Percentiles rank a stretch among this genome's conserved stretches.
These are phyloP conservation scores for Limosa lapponica DNA, from an alignment of 2,797 vertebrate species.

Conservation along the genomic window DNA sequence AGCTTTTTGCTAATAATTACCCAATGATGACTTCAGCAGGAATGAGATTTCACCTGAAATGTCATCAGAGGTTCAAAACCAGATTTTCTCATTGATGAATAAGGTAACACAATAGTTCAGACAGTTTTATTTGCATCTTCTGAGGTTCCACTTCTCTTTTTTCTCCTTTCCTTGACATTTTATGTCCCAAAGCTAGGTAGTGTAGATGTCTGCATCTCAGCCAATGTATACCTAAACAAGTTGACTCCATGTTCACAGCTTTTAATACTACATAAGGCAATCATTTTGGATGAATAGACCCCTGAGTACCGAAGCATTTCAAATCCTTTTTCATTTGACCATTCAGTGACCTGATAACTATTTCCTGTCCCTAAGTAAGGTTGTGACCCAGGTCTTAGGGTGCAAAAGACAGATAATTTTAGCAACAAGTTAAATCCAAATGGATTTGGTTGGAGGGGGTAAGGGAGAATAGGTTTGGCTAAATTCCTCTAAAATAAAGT, in stretches of 20 bases:
- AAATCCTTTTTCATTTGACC: slow-evolving; percentile 88
- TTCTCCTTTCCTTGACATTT: neutral
- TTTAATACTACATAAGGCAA: slow-evolving; percentile 70
- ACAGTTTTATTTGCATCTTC: neutral
- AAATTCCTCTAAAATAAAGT: slow-evolving; percentile 68
- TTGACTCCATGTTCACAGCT: slow-evolving; percentile 28
- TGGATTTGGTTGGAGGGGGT: slow-evolving; percentile 64
- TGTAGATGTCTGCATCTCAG: neutral
- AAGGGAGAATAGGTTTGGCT: slow-evolving; percentile 42
- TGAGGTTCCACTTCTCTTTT: neutral
- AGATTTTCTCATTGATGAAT: neutral
- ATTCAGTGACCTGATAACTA: slow-evolving; percentile 88
- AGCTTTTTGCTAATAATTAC: neutral
- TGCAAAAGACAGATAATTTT: slow-evolving; percentile 89
- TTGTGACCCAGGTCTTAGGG: slow-evolving; percentile 89
- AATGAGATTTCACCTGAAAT: neutral
- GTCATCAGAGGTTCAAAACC: neutral
- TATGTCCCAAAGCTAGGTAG: neutral
- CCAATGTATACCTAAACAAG: neutral
- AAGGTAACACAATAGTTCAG: neutral
- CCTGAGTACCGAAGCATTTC: slow-evolving; percentile 79
- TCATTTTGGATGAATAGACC: slow-evolving; percentile 75
- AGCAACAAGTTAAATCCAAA: slow-evolving; percentile 86
- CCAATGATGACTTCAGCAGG: neutral
- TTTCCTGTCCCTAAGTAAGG: slow-evolving; percentile 89